Percentiles rank a stretch among this genome's conserved stretches.
Conservation (phyloP, 2,888 invertebrate genomes). For the Sesia apiformis region DNA sequence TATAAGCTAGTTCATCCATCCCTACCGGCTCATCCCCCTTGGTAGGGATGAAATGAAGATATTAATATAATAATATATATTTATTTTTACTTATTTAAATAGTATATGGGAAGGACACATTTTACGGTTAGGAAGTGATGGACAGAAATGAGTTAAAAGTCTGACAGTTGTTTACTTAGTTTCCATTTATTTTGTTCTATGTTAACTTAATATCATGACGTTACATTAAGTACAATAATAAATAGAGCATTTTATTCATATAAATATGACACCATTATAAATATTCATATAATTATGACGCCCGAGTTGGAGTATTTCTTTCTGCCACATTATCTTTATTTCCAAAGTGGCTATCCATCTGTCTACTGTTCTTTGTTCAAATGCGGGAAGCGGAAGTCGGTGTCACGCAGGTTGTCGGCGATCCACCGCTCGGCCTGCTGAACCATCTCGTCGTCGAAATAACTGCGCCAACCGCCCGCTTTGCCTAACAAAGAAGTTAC, state of each 20-base stretch:
- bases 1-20: too few relatives aligned
- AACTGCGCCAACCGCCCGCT: slow-evolving; percentile 80
- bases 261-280: slow-evolving; percentile 32
- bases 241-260: slow-evolving; percentile 69
- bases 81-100: too few relatives aligned
- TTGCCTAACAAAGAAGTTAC: slow-evolving; percentile 55
- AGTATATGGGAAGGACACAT: too few relatives aligned
- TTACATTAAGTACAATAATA: slow-evolving; percentile 61
- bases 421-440: slow-evolving; percentile 82
- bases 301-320: slow-evolving; percentile 41
- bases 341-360: too few relatives aligned
- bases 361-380: slow-evolving; percentile 3
- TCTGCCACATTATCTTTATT: too few relatives aligned
- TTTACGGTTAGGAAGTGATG: too few relatives aligned
- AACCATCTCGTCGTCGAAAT: slow-evolving; percentile 80
- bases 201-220: slow-evolving; percentile 45
- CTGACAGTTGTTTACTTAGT: slow-evolving; percentile 43
- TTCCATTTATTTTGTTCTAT: slow-evolving; percentile 44
- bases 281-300: slow-evolving; percentile 39
- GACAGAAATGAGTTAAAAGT: too few relatives aligned
- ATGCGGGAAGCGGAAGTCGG: slow-evolving; percentile 75
- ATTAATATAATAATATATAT: too few relatives aligned
- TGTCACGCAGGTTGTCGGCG: slow-evolving; percentile 72
- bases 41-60: too few relatives aligned
- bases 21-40: too few relatives aligned